Evolutionary conservation across 2,797 vertebrate species (phyloP).

Genomic region (Pelochelys cantorii): DNA sequence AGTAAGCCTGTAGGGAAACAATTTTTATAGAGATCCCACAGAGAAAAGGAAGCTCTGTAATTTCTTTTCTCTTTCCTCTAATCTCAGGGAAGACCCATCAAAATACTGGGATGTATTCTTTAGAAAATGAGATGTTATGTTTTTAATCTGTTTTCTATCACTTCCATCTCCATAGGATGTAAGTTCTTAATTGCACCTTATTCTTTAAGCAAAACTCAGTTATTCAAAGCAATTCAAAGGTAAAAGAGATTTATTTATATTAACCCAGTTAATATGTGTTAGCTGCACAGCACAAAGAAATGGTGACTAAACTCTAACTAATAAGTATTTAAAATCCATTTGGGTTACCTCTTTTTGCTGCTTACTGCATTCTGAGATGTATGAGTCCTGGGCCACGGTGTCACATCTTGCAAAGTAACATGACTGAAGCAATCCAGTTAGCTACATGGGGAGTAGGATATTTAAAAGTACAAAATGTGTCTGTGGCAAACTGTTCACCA

Average conservation of each 20-base stretch:
- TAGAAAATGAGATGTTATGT: constrained; percentile 28
- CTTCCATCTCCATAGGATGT: not conserved
- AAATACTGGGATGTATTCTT: not conserved
- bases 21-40: constrained; percentile 21
- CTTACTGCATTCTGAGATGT: constrained; percentile 23
- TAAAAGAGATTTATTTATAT: not conserved
- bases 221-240: constrained; percentile 60
- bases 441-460: constrained; percentile 31
- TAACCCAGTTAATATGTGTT: constrained; percentile 53
- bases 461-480: not conserved
- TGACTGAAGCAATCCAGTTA: constrained; percentile 36
- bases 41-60: not conserved
- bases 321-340: constrained; percentile 41
- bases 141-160: constrained; percentile 54
- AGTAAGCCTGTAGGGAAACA: not conserved
- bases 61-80: not conserved
- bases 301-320: constrained; percentile 45
- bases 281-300: constrained; percentile 53
- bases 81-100: not conserved
- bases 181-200: constrained; percentile 25
- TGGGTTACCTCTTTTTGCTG: constrained; percentile 17
- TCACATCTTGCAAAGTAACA: constrained; percentile 38
- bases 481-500: not conserved
- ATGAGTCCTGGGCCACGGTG: constrained; percentile 28
- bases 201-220: constrained; percentile 55